Evolutionary conservation across 2,888 invertebrate genomes (phyloP), one percentile per base, ranked within the genome.

Genomic region (Laspeyria flexula): DNA sequence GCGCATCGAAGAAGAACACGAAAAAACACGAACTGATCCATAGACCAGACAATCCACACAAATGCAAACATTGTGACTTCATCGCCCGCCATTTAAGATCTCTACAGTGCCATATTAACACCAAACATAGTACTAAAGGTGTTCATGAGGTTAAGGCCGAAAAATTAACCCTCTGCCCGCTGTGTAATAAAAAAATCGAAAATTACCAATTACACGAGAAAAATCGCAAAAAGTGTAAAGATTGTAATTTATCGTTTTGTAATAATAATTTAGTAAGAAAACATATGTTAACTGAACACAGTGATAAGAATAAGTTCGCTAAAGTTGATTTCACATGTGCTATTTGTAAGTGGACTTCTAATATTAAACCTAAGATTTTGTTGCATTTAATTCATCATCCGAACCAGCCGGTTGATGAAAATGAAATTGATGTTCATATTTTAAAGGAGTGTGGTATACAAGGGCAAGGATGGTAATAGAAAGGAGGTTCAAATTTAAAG

Each of bases 371-470:
- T 0, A 75, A 77, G 29, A 81, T 88, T 0, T 50, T 90, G 2
- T 39, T 90, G 27, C 90, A 90, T 67, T 48, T 90, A n/a, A 85
- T 90, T 0, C 90, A 90, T 11, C 90, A 90, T 47, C 90, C 90
- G 0, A 68, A 74, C 0, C 90, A 89, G 27, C 31, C 21, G 0
- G 77, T 87, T 0, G 75, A 82, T 12, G 77, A 77, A 0, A 54
- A n/a, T 1, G 33, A 69, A 0, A 58, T 86, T 0, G 87, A 89
- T 62, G 54, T 87, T 0, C 65, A 63, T 1, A 53, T 80, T 0
- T 52, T 83, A 12, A 73, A 62, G 4, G 40, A 55, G 0, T 60
- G 63, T n/a, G 76, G 71, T 0, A 78, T 81, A 4, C 52, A 59
- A 40, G 41, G 34, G 0, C 18, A 13, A 1, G 51, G 45, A 0